Percentiles rank a stretch among this genome's conserved stretches.
phyloP scores from a whole-genome alignment of 2,797 vertebrate species.

The Rallus crepitans region DNA sequence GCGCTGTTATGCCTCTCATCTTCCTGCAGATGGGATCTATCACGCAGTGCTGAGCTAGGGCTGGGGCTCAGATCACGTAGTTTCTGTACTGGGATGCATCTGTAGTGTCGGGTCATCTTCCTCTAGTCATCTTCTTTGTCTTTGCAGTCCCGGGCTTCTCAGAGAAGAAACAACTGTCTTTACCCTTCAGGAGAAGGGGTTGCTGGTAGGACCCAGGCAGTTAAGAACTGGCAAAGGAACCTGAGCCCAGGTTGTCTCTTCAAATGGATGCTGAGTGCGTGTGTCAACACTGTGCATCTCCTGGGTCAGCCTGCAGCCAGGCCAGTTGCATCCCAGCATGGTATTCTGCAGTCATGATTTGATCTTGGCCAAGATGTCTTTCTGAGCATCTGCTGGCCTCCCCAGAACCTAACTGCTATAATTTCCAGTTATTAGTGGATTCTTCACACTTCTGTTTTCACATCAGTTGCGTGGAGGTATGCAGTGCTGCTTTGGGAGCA shows the following conservation, averaged over 20 bases:
- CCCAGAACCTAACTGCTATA: not conserved
- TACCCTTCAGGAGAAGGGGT: not conserved
- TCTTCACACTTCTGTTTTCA: not conserved
- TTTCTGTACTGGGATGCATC: not conserved
- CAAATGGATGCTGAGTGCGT: not conserved
- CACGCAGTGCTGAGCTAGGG: not conserved
- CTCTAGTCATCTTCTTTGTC: not conserved
- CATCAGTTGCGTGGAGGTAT: rapidly evolving
- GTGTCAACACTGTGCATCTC: not conserved
- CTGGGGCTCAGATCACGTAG: not conserved
- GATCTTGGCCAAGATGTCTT: not conserved
- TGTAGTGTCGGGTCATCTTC: not conserved
- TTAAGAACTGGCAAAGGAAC: not conserved
- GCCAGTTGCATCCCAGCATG: rapidly evolving
- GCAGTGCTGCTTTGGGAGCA: not conserved
- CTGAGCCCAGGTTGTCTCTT: not conserved
- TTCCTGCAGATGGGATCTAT: not conserved
- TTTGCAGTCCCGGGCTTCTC: not conserved
- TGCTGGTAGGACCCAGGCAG: not conserved
- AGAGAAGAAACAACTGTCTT: not conserved
- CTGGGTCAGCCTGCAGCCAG: not conserved
- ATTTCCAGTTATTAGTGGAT: not conserved
- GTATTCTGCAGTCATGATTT: not conserved
- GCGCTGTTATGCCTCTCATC: not conserved
- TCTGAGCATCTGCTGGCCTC: not conserved